phyloP scores from a whole-genome alignment of 2,888 invertebrate species.

The Ophion ellenae region DNA sequence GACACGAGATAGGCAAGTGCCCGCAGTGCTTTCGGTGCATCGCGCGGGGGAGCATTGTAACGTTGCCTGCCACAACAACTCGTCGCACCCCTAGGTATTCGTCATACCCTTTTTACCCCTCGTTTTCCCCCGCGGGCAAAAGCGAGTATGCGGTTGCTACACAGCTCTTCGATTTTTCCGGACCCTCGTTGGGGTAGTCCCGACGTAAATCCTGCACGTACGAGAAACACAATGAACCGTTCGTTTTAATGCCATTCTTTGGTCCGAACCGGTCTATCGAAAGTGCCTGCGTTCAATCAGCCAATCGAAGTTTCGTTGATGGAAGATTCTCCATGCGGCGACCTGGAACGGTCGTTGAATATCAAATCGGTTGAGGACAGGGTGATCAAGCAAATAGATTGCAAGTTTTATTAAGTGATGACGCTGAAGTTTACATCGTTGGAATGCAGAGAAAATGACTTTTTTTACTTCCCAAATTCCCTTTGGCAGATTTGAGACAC shows the following conservation, averaged over 20 bases:
- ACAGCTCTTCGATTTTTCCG: slow-evolving; percentile 40
- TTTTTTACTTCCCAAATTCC: too few species aligned
- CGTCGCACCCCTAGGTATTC: slow-evolving; percentile 21
- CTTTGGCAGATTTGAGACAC: too few species aligned
- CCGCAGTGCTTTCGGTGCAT: slow-evolving; percentile 40
- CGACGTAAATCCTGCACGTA: not conserved
- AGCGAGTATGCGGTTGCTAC: slow-evolving; percentile 3
- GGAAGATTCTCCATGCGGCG: not conserved
- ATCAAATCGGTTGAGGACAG: not conserved
- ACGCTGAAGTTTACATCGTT: too few species aligned
- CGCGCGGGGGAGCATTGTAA: slow-evolving; percentile 49
- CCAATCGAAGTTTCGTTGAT: not conserved
- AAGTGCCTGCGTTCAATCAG: not conserved
- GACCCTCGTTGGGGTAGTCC: slow-evolving; percentile 49
- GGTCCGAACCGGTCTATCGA: not conserved
- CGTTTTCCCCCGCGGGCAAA: slow-evolving; percentile 5
- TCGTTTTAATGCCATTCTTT: not conserved
- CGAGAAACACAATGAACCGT: not conserved
- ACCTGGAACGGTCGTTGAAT: not conserved
- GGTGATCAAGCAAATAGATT: not conserved
- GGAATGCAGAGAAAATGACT: too few species aligned
- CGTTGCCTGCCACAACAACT: slow-evolving; percentile 54
- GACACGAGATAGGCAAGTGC: slow-evolving; percentile 64
- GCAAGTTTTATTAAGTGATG: too few species aligned
- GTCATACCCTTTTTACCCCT: slow-evolving; percentile 2